Conservation (phyloP, 2,888 invertebrate genomes). For the Endomychus coccineus region DNA sequence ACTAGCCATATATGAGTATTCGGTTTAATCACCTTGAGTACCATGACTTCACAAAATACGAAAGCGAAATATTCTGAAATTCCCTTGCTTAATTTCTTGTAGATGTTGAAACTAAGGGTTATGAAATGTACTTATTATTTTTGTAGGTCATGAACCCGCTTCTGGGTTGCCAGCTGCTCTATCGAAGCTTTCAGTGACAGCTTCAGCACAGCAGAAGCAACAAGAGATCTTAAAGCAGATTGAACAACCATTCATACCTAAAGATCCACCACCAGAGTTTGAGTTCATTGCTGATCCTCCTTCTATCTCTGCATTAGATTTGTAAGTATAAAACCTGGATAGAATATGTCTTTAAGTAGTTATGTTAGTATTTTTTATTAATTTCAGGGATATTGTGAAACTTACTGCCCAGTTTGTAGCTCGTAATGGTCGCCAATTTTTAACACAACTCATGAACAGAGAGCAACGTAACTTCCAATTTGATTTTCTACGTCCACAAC, state of each 20-base stretch:
- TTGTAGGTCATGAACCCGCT: conserved; percentile 42
- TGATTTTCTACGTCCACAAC: conserved; percentile 96
- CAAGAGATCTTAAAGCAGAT: conserved; percentile 82
- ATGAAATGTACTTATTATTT: conserved; percentile 7
- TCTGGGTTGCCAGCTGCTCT: conserved; percentile 44
- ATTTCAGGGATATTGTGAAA: conserved; percentile 79
- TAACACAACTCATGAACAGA: conserved; percentile 96
- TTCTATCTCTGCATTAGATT: conserved; percentile 93
- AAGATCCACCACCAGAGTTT: conserved; percentile 85
- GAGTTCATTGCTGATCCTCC: conserved; percentile 97
- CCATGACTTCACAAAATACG: conserved; percentile 29
- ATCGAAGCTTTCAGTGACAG: conserved; percentile 57
- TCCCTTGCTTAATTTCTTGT: too few species aligned
- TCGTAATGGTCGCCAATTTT: conserved; percentile 93
- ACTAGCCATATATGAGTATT: conserved; percentile 42
- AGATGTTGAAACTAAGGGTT: neutral
- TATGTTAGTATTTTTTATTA: conserved; percentile 1
- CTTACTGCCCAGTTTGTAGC: conserved; percentile 98
- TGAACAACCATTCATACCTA: conserved; percentile 80
- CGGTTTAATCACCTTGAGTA: conserved; percentile 35
- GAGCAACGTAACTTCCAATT: conserved; percentile 98
- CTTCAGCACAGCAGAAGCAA: conserved; percentile 76
- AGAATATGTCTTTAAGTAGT: too few species aligned
- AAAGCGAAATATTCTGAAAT: conserved; percentile 32
- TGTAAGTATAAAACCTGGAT: too few species aligned